These are phyloP conservation scores for Oxycera nigricornis DNA, from an alignment of 2,888 invertebrate genomes.

Conservation along the genomic window DNA sequence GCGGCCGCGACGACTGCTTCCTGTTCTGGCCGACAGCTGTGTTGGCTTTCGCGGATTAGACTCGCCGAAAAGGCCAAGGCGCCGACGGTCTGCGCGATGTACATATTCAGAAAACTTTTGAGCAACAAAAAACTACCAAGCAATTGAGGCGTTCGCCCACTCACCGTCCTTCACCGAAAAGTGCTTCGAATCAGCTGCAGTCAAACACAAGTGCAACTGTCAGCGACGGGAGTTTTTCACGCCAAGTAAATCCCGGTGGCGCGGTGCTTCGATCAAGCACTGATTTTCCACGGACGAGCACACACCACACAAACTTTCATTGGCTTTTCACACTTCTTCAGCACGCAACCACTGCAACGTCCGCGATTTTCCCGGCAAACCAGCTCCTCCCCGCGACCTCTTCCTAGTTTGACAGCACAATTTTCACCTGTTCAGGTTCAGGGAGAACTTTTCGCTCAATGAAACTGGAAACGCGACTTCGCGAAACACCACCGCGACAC, in stretches of 20 bases:
- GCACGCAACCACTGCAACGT: background rate
- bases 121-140: too few species aligned
- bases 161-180: too few species aligned
- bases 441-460: background rate
- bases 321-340: conserved; percentile 1
- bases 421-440: background rate
- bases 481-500: background rate
- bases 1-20: background rate
- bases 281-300: background rate
- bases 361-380: background rate
- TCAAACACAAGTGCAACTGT: too few species aligned
- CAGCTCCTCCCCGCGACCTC: background rate
- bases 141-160: too few species aligned
- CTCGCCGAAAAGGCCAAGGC: too few species aligned
- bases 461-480: background rate
- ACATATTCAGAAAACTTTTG: too few species aligned
- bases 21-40: background rate
- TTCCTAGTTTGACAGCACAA: background rate
- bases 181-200: background rate
- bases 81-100: too few species aligned
- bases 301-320: background rate
- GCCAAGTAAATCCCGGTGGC: background rate
- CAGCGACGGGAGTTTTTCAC: background rate
- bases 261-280: background rate
- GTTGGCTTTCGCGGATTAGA: too few species aligned